These are phyloP conservation scores for Euplexia lucipara DNA, from an alignment of 2,888 invertebrate species.

Conservation along the genomic window DNA sequence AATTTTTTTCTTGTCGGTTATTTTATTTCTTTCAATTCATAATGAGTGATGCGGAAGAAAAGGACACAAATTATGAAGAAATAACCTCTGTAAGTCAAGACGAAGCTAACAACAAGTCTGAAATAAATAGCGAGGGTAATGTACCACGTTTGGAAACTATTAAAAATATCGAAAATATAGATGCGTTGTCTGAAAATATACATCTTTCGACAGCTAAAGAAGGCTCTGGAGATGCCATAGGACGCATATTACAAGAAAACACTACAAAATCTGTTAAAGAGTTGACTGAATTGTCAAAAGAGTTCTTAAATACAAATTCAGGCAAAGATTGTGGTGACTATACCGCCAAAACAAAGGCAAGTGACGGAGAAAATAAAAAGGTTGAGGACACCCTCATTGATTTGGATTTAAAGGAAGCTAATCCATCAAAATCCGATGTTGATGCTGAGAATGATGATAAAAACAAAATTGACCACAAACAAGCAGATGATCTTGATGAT, in stretches of 20 bases:
- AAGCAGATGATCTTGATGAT: slow-evolving; percentile 17
- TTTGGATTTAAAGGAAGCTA: neutral
- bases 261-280: neutral
- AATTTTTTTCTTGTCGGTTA: slow-evolving; percentile 3
- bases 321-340: slow-evolving; percentile 11
- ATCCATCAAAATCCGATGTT: neutral
- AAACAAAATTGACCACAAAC: neutral
- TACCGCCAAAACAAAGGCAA: neutral
- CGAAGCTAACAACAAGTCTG: neutral
- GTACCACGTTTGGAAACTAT: neutral
- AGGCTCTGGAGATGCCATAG: slow-evolving; percentile 19
- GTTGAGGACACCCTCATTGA: neutral
- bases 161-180: neutral
- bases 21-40: slow-evolving; percentile 2
- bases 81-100: neutral
- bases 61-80: slow-evolving; percentile 26
- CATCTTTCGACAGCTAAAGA: neutral
- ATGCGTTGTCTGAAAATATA: neutral
- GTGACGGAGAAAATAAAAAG: neutral
- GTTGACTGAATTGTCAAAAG: neutral
- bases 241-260: neutral
- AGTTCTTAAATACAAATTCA: neutral
- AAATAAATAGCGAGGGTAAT: slow-evolving; percentile 2
- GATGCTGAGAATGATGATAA: neutral
- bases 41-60: slow-evolving; percentile 50